phyloP scores from a whole-genome alignment of 2,113 vertebrate species.

The Mormoops blainvillei region DNA sequence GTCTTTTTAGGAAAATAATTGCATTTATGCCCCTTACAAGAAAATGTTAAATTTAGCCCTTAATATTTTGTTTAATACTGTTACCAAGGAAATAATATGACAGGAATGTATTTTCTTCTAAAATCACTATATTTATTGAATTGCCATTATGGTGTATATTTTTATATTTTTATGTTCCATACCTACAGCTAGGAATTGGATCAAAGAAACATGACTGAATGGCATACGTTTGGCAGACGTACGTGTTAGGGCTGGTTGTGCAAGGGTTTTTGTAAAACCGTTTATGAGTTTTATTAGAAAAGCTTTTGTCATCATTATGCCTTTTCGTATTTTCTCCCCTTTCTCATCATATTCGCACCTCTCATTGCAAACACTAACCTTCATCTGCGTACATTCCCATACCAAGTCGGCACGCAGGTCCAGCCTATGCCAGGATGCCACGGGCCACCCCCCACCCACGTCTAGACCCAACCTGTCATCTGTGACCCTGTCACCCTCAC shows the following conservation, averaged over 20 bases:
- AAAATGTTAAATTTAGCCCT: constrained; percentile 48
- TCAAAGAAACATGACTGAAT: not conserved
- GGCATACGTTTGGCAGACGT: not conserved
- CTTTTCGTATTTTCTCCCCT: not conserved
- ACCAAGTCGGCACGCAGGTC: not conserved
- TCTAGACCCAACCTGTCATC: not conserved
- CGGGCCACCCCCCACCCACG: accelerated
- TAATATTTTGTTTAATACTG: constrained; percentile 40
- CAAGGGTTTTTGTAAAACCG: not conserved
- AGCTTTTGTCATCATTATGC: not conserved
- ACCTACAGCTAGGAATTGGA: not conserved
- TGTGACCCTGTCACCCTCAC: not conserved
- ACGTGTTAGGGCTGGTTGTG: not conserved
- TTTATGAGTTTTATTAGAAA: not conserved
- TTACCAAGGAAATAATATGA: constrained; percentile 48
- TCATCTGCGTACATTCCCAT: no score
- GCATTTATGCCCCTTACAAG: constrained; percentile 28
- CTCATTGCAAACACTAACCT: not conserved
- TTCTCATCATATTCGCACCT: not conserved
- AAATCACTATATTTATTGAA: constrained; percentile 43
- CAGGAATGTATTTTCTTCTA: constrained; percentile 1
- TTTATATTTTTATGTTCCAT: not conserved
- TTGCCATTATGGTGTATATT: not conserved
- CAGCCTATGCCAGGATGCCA: accelerated
- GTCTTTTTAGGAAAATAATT: constrained; percentile 65